Evolutionary conservation across 2,113 vertebrate species (phyloP).

Genomic region (Gasterosteus nipponicus): DNA sequence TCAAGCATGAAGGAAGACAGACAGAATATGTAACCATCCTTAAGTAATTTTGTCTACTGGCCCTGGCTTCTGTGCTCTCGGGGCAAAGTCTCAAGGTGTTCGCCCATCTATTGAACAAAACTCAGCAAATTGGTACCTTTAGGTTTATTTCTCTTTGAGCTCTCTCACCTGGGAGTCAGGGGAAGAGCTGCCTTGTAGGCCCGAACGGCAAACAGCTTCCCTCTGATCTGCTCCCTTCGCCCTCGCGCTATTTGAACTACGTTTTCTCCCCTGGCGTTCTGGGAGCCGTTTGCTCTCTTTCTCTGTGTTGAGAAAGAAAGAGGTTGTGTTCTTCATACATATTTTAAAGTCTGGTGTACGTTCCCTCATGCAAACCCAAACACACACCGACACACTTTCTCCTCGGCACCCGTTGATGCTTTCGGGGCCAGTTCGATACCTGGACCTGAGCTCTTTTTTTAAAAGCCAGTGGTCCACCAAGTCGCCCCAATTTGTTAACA

Average conservation of each 20-base stretch:
- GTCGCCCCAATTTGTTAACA: constrained; percentile 88
- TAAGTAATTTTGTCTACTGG: constrained; percentile 81
- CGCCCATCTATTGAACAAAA: constrained; percentile 85
- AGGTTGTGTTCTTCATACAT: constrained; percentile 87
- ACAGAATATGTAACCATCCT: constrained; percentile 75
- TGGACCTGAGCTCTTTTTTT: constrained; percentile 67
- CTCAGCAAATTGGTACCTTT: constrained; percentile 87
- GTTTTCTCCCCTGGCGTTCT: constrained; percentile 84
- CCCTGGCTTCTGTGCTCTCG: constrained; percentile 60
- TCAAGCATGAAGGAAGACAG: constrained; percentile 69
- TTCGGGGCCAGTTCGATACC: constrained; percentile 77
- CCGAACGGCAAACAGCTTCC: constrained; percentile 81
- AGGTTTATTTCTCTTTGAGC: constrained; percentile 84
- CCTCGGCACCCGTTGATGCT: constrained; percentile 60
- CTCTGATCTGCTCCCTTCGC: constrained; percentile 85
- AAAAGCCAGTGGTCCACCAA: constrained; percentile 73
- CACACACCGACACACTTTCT: constrained; percentile 35
- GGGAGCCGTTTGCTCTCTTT: constrained; percentile 83
- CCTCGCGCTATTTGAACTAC: constrained; percentile 85
- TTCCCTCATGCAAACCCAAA: constrained; percentile 71
- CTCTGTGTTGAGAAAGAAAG: constrained; percentile 79
- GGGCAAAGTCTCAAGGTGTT: constrained; percentile 72
- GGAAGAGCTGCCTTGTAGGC: constrained; percentile 86
- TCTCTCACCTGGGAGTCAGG: constrained; percentile 83
- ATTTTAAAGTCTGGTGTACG: constrained; percentile 82